Base-by-base conservation (phyloP, 2,113 vertebrate genomes). In the Australoheros scitulus region DNA sequence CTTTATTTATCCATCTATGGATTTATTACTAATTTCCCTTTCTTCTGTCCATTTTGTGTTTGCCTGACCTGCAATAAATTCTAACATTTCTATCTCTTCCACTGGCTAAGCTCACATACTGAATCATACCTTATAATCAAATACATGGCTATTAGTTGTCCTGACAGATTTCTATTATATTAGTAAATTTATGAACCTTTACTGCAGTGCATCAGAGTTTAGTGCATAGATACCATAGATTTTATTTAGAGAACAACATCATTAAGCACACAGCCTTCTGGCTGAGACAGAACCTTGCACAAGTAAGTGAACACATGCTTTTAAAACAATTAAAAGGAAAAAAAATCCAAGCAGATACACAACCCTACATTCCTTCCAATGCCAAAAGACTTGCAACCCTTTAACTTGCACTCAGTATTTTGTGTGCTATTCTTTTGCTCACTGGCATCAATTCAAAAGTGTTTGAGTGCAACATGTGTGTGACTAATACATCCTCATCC, bases 401-500 rank as follows among this genome's bases (percentile, higher is more conserved):
- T 86, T 64, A 60, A 32, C 78, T 82, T 76, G 75, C 77, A 47
- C 68, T 84, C 77, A 14, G 34, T 84, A 60, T 50, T 77, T 58
- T 13, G 8, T 63, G 47, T 64, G 34, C 85, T 82, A 57, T 81
- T 84, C 32, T 80, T 77, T 79, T 5, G 50, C 80, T 86, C 50
- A 41, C 20, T 70, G 88, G 77, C 85, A 34, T 82, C 75, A 36
- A 82, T 81, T 87, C 80, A 80, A 50, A 68, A 58, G 72, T 81
- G 72, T 78, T 76, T 70, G 82, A 83, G 76, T 65, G 74, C 60
- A 83, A 79, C 63, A 72, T 82, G 82, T 84, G 86, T 87, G 86
- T 82, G 86, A 87, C 90, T 87, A 86, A 90, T 85, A 82, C 81
- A 84, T 84, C 59, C 76, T 84, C 82, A 87, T 83, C 76, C 61